These are phyloP conservation scores for Prenolepis imparis DNA, from an alignment of 2,888 invertebrate genomes.

Conservation along the genomic window DNA sequence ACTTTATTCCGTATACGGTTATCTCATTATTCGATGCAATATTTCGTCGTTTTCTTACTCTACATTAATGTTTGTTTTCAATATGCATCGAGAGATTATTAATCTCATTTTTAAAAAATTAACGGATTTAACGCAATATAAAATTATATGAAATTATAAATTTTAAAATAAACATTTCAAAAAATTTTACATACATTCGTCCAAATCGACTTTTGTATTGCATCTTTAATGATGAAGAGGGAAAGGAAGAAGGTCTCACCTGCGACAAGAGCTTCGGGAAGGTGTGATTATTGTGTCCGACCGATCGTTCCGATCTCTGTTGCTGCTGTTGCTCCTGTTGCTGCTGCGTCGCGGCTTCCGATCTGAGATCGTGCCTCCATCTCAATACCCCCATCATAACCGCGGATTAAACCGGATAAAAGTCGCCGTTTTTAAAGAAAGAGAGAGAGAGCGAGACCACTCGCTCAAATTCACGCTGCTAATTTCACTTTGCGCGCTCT, in stretches of 20 bases:
- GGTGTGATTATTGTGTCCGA: constrained; percentile 77
- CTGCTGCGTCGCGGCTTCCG: constrained; percentile 83
- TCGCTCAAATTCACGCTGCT: constrained; percentile 5
- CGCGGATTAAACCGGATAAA: constrained; percentile 43
- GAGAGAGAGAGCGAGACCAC: constrained; percentile 15
- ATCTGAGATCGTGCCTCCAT: constrained; percentile 86
- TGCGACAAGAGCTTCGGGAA: constrained; percentile 84
- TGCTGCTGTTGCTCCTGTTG: constrained; percentile 77
- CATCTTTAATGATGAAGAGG: not conserved
- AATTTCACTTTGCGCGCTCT: not conserved
- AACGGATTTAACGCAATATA: no score
- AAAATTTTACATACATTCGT: not conserved
- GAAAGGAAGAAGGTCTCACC: constrained; percentile 75
- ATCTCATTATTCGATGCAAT: not conserved
- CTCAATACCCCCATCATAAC: constrained; percentile 86
- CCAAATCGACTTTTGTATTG: not conserved
- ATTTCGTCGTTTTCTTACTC: not conserved
- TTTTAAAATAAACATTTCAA: not conserved
- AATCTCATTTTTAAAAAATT: no score
- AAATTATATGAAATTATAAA: no score
- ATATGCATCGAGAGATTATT: not conserved
- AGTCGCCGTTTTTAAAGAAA: constrained; percentile 5
- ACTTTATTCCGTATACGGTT: not conserved
- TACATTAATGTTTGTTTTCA: not conserved
- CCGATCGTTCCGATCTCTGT: constrained; percentile 73